Conservation (phyloP, 2,888 invertebrate species). For the Zhengitettix transpicula region DNA sequence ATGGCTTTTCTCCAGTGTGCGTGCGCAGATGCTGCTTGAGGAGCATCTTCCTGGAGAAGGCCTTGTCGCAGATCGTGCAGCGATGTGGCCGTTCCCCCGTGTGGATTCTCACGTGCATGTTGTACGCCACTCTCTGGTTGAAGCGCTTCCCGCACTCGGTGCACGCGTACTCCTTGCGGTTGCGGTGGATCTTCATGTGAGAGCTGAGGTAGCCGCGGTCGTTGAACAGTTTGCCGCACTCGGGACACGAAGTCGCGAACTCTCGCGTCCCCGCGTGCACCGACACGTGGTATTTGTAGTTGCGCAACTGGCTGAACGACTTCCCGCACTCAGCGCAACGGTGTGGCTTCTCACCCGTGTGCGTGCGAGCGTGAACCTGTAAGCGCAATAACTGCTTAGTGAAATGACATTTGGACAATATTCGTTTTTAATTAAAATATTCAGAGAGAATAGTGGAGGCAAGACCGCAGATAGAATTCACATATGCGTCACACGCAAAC, state of each 20-base stretch:
- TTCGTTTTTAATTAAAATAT: no score
- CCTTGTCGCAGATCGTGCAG: slow-evolving; percentile 59
- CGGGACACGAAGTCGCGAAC: slow-evolving; percentile 57
- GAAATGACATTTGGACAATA: no score
- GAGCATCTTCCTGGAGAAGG: slow-evolving; percentile 72
- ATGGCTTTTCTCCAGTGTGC: slow-evolving; percentile 67
- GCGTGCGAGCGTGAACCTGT: slow-evolving; percentile 26
- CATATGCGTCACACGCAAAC: no score
- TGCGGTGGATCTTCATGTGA: slow-evolving; percentile 71
- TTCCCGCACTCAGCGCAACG: slow-evolving; percentile 65
- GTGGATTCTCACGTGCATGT: slow-evolving; percentile 72
- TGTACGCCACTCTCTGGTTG: slow-evolving; percentile 73
- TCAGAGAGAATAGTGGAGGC: no score
- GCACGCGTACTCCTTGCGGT: slow-evolving; percentile 43
- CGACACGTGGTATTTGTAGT: slow-evolving; percentile 67
- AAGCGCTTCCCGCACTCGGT: slow-evolving; percentile 67
- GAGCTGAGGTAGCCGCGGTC: slow-evolving; percentile 70
- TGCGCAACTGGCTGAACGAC: slow-evolving; percentile 64
- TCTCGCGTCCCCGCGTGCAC: slow-evolving; percentile 69
- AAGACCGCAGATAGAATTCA: no score
- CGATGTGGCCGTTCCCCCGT: slow-evolving; percentile 67
- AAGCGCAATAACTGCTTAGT: not conserved
- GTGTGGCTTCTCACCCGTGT: slow-evolving; percentile 37
- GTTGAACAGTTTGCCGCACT: slow-evolving; percentile 70
- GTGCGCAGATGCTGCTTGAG: slow-evolving; percentile 68